Evolutionary conservation across 2,113 vertebrate genomes (phyloP), one percentile per base, ranked within the genome.

Genomic region (Damaliscus lunatus): DNA sequence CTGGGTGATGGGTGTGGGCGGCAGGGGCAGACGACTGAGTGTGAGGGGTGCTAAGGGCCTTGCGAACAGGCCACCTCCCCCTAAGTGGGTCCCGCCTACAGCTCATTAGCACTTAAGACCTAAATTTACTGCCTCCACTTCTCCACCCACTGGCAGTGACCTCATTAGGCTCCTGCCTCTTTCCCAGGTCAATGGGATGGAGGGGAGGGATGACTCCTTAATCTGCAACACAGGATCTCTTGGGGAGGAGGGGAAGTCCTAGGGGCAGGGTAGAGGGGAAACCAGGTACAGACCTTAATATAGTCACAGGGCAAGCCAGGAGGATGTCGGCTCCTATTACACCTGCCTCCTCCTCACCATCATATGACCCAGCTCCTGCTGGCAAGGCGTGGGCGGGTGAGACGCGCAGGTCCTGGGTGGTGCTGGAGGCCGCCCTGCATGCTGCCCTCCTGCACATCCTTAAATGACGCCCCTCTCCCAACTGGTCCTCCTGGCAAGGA

Each of bases 331-430:
- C 88, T 96, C 94, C 50, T 53, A 2, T 98, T 93, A 95, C 94
- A 96, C 94, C 96, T 97, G 93, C 62, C 67, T 40, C 94, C 90
- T 83, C 3, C 0, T 50, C 83, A 78, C 71, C 33, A 21, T 96
- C 97, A 94, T 87, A 90, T 96, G 97, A 97, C 77, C 94, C 53
- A 46, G 67, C 85, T 90, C 88, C 94, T 25, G 85, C 59, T 40
- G 59, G 53, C 2, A 13, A 94, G 59, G 82, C 6, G 2, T 46
- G 90, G 86, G 84, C 43, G 67, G 64, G 88, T 62, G 53, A 92
- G 77, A 85, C 40, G 25, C 50, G 17, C 85, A 82, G 62, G 53
- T 53, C 60, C 67, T 31, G 43, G 55, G 25, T 15, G 3, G 25
- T 9, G 50, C 92, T 64, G n/a, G 80, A 71, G 60, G 33, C 33